A percentile compares a stretch with the other conserved stretches of the same genome.
These are phyloP conservation scores for Callimorpha dominula DNA, from an alignment of 2,888 invertebrate genomes.

Conservation along the genomic window DNA sequence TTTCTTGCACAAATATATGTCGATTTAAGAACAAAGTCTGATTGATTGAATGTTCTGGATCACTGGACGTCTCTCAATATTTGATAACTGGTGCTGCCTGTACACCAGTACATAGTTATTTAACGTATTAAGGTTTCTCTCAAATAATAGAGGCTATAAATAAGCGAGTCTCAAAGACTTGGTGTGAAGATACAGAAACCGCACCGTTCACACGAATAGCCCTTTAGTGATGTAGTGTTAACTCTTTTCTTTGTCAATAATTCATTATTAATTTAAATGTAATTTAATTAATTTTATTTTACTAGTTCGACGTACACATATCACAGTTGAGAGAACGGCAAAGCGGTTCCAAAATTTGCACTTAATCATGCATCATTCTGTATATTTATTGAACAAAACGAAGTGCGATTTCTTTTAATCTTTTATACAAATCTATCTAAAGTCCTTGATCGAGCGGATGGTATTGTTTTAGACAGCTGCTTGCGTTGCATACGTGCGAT, in stretches of 20 bases:
- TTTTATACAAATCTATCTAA: neutral
- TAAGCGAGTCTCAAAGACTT: conserved; percentile 36
- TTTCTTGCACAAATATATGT: neutral
- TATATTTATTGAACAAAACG: conserved; percentile 24
- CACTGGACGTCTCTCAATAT: neutral
- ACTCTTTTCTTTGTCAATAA: conserved; percentile 49
- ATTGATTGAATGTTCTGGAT: neutral
- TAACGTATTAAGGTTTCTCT: conserved; percentile 27
- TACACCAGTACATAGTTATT: conserved; percentile 26
- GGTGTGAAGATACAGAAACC: conserved; percentile 24
- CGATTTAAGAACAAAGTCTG: neutral
- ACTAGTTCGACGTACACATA: conserved; percentile 35
- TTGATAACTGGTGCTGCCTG: conserved; percentile 5
- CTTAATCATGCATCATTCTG: conserved; percentile 24
- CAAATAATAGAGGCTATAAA: conserved; percentile 44
- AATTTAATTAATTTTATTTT: conserved; percentile 40
- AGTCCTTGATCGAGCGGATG: neutral
- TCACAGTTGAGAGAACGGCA: conserved; percentile 30
- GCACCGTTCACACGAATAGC: conserved; percentile 46
- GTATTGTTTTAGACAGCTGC: neutral
- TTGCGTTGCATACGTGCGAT: neutral
- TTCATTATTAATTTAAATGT: conserved; percentile 45
- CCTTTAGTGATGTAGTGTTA: conserved; percentile 51
- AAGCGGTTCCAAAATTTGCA: conserved; percentile 21
- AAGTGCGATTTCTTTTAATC: neutral